These are phyloP conservation scores for Hylaeus volcanicus DNA, from an alignment of 1,140 invertebrate species.

Conservation along the genomic window DNA sequence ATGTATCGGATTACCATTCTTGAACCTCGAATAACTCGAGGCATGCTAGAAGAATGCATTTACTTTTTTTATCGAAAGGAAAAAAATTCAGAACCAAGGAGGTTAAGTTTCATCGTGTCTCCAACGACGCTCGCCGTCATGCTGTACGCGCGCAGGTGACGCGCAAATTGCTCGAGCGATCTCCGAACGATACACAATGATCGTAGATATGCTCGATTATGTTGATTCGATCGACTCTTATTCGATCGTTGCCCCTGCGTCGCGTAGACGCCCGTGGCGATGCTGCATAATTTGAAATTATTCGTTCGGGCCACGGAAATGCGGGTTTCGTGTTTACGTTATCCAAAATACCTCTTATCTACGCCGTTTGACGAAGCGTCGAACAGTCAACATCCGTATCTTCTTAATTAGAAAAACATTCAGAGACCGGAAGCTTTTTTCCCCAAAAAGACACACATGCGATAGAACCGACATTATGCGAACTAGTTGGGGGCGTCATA, in stretches of 20 bases:
- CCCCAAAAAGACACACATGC: not conserved
- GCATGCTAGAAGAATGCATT: too few relatives aligned
- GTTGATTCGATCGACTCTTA: constrained; percentile 12
- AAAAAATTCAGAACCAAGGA: too few relatives aligned
- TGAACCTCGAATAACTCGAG: too few relatives aligned
- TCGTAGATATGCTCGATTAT: constrained; percentile 43
- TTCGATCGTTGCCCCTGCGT: constrained; percentile 3
- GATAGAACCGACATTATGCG: not conserved
- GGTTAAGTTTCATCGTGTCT: constrained; percentile 19
- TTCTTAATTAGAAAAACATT: not conserved
- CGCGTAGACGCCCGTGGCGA: not conserved
- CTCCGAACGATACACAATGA: constrained; percentile 20
- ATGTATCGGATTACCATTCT: too few relatives aligned
- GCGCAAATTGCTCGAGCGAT: constrained; percentile 30
- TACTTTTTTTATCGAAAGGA: too few relatives aligned
- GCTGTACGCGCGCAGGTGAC: constrained; percentile 46
- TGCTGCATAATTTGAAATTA: constrained; percentile 1
- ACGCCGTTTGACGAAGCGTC: not conserved
- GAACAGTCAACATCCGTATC: constrained; percentile 6
- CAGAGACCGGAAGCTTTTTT: not conserved
- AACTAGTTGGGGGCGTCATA: too few relatives aligned
- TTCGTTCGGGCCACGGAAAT: constrained; percentile 12
- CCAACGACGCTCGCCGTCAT: not conserved
- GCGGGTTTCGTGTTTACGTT: constrained; percentile 28
- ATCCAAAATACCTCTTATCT: constrained; percentile 40